Conservation (phyloP, 2,888 invertebrate genomes). For the Melipona bicolor region DNA sequence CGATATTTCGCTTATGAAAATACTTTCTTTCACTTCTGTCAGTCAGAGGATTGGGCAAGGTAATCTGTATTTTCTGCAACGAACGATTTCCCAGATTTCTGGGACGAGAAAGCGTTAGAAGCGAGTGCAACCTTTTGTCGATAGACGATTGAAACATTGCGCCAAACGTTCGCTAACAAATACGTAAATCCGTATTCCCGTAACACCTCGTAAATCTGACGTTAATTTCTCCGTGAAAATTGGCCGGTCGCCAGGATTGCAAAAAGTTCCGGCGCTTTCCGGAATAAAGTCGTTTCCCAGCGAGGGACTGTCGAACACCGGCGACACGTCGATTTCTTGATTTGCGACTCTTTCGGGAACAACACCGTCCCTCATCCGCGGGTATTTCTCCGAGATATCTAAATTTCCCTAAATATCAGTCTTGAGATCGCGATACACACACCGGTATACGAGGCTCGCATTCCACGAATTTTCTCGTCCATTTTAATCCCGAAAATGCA, state of each 20-base stretch:
- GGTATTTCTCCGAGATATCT: not conserved
- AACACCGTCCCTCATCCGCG: conserved; percentile 15
- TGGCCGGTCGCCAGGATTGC: conserved; percentile 70
- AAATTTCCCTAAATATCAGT: conserved; percentile 12
- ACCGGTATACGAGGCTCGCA: not conserved
- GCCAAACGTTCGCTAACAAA: conserved; percentile 66
- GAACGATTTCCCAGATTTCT: not conserved
- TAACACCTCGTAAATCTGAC: conserved; percentile 76
- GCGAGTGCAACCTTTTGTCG: not conserved
- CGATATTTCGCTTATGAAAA: not conserved
- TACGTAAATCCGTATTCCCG: conserved; percentile 70
- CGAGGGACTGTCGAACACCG: conserved; percentile 24
- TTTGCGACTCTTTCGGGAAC: conserved; percentile 37
- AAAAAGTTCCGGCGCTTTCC: conserved; percentile 55
- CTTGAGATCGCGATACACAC: not conserved
- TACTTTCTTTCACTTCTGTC: not conserved
- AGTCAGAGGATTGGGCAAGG: not conserved
- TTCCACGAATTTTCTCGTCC: conserved; percentile 19
- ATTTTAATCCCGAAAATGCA: conserved; percentile 48
- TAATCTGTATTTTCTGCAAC: not conserved
- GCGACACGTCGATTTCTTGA: conserved; percentile 27
- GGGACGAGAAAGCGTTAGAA: not conserved
- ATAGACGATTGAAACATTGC: conserved; percentile 42
- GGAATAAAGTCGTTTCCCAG: conserved; percentile 63
- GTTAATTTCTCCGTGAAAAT: conserved; percentile 72